Evolutionary conservation across 2,113 vertebrate species (phyloP), one percentile per base, ranked within the genome.

Genomic region (Diglossa brunneiventris): DNA sequence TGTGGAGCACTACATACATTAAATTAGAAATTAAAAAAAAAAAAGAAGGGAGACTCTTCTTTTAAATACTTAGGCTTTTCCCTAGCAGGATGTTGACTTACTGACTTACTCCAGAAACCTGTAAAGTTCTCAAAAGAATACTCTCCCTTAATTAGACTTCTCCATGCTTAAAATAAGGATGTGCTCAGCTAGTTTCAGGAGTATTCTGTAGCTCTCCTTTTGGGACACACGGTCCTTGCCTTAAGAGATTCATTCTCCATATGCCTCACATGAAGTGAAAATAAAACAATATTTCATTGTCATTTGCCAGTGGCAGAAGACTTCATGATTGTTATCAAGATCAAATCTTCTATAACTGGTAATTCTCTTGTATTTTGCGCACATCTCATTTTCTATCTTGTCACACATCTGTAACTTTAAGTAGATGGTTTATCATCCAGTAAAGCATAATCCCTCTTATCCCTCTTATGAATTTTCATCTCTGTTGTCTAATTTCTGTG

Each of bases 1-100:
- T 47, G 10, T 20, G 67, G 10, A 85, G 2, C 7, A 52, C 2
- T 50, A 19, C 4, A 81, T 37, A 37, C 4, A 59, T 7, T 3
- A 1, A 10, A 24, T 49, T 4, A 26, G 26, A 19, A 44, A 44
- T 44, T 44, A 7, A 30, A 28, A 27, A 26, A 46, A 42, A 16
- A 23, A 10, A 2, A 10, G 24, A 16, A 2, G 4, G 2, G 2
- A 6, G 3, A 14, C 1, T 13, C 21, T 62, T 26, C 30, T 81
- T 59, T 73, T 28, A 81, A 63, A 55, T 47, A 49, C 6, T 9
- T 24, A 4, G 6, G 15, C 2, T 69, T 75, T 79, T 70, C 46
- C 15, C 22, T 14, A 39, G 21, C 31, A 56, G 52, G 23, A 39
- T 46, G 6, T 4, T 53, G 46, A 50, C 5, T 76, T 49, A 39